phyloP scores from a whole-genome alignment of 1,140 invertebrate species.

The Aleiodes sp. region DNA sequence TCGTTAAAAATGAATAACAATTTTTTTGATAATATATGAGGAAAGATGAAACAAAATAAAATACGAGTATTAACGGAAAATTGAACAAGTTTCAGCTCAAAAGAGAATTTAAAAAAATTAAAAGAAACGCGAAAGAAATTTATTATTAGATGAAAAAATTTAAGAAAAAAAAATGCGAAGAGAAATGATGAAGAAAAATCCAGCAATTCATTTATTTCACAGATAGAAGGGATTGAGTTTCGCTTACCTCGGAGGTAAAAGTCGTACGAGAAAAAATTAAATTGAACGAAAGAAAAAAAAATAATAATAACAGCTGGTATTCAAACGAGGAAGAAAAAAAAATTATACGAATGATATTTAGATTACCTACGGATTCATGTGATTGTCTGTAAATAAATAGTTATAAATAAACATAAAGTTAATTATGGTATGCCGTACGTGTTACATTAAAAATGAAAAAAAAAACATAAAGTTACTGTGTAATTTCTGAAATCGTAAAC shows the following conservation, averaged over 20 bases:
- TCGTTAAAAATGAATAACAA: background rate
- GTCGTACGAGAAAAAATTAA: constrained; percentile 19
- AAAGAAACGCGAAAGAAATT: constrained; percentile 34
- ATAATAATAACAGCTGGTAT: background rate
- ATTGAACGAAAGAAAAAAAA: constrained; percentile 5
- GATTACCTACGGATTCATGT: constrained; percentile 64
- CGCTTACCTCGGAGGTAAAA: constrained; percentile 5
- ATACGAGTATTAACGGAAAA: constrained; percentile 41
- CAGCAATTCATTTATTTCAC: background rate
- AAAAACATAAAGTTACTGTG: constrained; percentile 60
- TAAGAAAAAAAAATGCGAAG: background rate
- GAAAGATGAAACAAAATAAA: constrained; percentile 31
- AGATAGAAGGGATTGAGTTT: background rate
- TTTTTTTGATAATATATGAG: background rate
- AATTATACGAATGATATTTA: constrained; percentile 59
- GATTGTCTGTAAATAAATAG: constrained; percentile 66
- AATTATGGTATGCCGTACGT: constrained; percentile 66
- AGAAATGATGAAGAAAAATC: background rate
- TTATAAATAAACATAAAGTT: constrained; percentile 59
- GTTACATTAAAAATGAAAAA: constrained; percentile 65
- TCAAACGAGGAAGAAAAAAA: constrained; percentile 29
- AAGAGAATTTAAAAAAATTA: too few relatives aligned
- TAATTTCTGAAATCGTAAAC: constrained; percentile 60
- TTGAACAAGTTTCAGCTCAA: constrained; percentile 67
- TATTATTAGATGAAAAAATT: background rate